Evolutionary conservation across 2,888 invertebrate species (phyloP).

Genomic region (Uloborus plumipes): DNA sequence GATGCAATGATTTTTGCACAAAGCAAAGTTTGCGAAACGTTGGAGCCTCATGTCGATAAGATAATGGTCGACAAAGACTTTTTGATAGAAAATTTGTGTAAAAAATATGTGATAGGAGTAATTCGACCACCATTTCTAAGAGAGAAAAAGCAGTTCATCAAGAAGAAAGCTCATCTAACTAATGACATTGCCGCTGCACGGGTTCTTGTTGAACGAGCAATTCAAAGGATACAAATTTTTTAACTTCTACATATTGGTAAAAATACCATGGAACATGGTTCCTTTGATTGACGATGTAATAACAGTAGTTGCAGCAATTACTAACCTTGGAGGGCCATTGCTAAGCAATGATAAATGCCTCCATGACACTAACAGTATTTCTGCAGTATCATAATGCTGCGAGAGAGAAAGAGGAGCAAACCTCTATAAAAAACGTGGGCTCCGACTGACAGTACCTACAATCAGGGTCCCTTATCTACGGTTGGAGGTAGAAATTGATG

Average conservation of each 20-base stretch:
- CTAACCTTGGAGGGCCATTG: too few relatives aligned
- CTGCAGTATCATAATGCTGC: too few relatives aligned
- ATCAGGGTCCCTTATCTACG: too few relatives aligned
- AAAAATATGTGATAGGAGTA: neutral
- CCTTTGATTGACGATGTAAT: neutral
- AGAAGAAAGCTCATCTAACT: neutral
- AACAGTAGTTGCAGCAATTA: neutral
- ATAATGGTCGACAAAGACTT: constrained; percentile 32
- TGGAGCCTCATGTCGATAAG: constrained; percentile 1
- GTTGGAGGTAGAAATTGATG: too few relatives aligned
- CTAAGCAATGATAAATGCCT: too few relatives aligned
- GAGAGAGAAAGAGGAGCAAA: too few relatives aligned
- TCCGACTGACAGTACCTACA: too few relatives aligned
- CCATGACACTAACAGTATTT: too few relatives aligned
- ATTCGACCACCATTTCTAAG: constrained; percentile 10
- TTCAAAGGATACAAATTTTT: neutral
- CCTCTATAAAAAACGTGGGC: too few relatives aligned
- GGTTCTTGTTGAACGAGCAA: constrained; percentile 1
- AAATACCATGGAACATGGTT: neutral
- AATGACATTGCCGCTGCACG: neutral
- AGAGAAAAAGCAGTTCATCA: constrained; percentile 1
- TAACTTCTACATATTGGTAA: neutral
- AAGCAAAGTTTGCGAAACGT: neutral
- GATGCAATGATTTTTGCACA: constrained; percentile 6
- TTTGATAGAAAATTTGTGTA: constrained; percentile 4